phyloP scores from a whole-genome alignment of 1,140 invertebrate species.

The Rhynchophorus ferrugineus region DNA sequence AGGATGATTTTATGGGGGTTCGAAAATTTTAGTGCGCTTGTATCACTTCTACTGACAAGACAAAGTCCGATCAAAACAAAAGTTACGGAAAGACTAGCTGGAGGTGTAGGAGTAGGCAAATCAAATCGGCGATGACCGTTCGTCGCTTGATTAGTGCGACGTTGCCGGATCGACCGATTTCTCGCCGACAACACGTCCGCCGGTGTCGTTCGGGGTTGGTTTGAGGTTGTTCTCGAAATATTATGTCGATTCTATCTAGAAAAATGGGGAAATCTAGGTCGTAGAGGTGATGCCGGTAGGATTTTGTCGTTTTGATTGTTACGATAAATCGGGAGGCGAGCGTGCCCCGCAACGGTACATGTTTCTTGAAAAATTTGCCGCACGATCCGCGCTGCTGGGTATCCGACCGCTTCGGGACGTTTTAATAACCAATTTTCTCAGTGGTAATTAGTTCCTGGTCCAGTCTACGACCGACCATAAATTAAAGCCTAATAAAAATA shows the following conservation, averaged over 20 bases:
- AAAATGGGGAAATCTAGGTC: background rate
- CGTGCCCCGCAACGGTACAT: background rate
- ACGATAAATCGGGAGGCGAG: background rate
- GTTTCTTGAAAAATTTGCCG: background rate
- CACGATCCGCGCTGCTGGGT: background rate
- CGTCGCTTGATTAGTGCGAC: background rate
- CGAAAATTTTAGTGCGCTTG: no score
- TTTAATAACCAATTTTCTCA: background rate
- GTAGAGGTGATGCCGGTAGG: background rate
- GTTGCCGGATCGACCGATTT: background rate
- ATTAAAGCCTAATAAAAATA: no score
- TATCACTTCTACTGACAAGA: no score
- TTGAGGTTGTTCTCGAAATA: no score
- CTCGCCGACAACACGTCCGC: no score
- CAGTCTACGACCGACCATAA: no score
- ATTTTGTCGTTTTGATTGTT: background rate
- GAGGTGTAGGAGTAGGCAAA: background rate
- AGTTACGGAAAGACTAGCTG: background rate
- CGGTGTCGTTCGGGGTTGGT: no score
- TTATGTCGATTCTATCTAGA: background rate
- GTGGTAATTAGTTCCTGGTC: background rate
- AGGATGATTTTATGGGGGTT: no score
- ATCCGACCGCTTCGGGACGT: background rate
- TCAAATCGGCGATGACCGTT: background rate
- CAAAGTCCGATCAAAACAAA: background rate